phyloP scores from a whole-genome alignment of 2,113 vertebrate genomes.

The Hypanus sabinus region DNA sequence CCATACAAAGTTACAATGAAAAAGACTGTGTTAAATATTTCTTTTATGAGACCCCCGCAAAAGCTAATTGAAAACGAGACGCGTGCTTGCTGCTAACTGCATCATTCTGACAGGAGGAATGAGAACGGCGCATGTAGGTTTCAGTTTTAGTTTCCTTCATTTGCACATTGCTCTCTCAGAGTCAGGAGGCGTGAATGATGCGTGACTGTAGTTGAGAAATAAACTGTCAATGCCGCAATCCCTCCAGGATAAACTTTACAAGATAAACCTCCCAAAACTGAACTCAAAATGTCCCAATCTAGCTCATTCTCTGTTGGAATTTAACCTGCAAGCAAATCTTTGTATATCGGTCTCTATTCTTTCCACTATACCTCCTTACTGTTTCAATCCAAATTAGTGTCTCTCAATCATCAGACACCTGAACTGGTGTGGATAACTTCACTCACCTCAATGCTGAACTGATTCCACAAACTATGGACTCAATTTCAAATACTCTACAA shows the following conservation, averaged over 20 bases:
- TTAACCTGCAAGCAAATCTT: not conserved
- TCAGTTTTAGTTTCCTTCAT: not conserved
- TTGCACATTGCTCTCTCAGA: constrained; percentile 1
- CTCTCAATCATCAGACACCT: not conserved
- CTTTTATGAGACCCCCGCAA: not conserved
- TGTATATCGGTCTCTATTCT: not conserved
- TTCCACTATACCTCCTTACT: not conserved
- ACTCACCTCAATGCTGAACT: no score
- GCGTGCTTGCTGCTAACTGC: not conserved
- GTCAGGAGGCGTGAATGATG: not conserved
- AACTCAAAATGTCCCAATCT: not conserved
- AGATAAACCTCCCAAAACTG: not conserved
- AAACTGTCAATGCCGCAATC: not conserved
- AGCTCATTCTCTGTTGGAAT: not conserved
- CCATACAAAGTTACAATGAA: not conserved
- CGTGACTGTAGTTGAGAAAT: not conserved
- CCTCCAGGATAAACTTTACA: not conserved
- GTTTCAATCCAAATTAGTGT: not conserved
- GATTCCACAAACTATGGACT: no score
- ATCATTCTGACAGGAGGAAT: not conserved
- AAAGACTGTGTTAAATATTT: not conserved
- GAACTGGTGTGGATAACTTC: no score
- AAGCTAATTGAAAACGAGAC: not conserved
- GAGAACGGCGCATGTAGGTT: not conserved
- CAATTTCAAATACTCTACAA: no score